Evolutionary conservation across 1,140 invertebrate species (phyloP).

Genomic region (Nomia melanderi): DNA sequence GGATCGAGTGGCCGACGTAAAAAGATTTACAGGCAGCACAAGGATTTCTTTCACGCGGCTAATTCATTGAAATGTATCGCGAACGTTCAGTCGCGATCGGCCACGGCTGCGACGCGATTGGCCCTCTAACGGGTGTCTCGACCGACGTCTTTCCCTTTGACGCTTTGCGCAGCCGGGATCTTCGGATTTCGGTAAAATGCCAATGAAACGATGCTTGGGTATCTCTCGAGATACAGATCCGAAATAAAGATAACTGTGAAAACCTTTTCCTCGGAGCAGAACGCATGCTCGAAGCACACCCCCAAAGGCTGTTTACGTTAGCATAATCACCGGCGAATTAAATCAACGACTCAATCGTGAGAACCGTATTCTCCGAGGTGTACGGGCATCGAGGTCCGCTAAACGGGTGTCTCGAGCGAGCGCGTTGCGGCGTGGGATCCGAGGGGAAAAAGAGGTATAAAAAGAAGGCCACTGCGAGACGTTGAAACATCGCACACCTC

Average conservation of each 20-base stretch:
- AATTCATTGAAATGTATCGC: slow-evolving; percentile 45
- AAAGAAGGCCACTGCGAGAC: background rate
- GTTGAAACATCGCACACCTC: background rate
- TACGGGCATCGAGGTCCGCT: background rate
- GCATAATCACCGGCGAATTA: slow-evolving; percentile 1
- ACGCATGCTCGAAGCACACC: too few relatives aligned
- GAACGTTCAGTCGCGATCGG: slow-evolving; percentile 1
- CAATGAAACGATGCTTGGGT: too few relatives aligned
- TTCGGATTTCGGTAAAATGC: too few relatives aligned
- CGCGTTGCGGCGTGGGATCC: slow-evolving; percentile 9
- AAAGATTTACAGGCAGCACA: slow-evolving; percentile 51
- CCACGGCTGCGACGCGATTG: background rate
- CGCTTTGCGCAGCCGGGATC: too few relatives aligned
- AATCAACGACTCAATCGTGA: slow-evolving; percentile 18
- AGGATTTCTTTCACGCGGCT: slow-evolving; percentile 55
- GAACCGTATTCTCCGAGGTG: slow-evolving; percentile 18
- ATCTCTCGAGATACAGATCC: too few relatives aligned
- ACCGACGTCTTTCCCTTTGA: too few relatives aligned
- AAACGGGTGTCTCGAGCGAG: slow-evolving; percentile 2
- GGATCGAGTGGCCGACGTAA: slow-evolving; percentile 55
- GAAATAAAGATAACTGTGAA: too few relatives aligned
- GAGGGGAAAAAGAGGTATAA: background rate
- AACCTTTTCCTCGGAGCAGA: too few relatives aligned
- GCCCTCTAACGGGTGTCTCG: too few relatives aligned
- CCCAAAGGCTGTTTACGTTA: too few relatives aligned